These are phyloP conservation scores for Syrphus vitripennis DNA, from an alignment of 2,888 invertebrate species.

Conservation along the genomic window DNA sequence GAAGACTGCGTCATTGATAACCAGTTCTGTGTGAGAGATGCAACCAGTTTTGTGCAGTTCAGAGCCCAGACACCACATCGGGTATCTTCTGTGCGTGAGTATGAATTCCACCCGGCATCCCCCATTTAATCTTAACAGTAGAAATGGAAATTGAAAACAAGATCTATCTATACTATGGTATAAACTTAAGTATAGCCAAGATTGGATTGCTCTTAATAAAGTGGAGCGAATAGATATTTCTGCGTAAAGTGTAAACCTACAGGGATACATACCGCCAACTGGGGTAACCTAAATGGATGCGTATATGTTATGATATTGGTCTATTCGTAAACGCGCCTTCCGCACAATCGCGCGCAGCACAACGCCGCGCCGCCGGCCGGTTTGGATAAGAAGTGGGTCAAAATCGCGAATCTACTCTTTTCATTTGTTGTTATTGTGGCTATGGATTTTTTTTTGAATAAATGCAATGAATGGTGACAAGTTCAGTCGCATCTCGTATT, in stretches of 20 bases:
- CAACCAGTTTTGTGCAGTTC: slow-evolving; percentile 38
- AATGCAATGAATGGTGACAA: slow-evolving; percentile 29
- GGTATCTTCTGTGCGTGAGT: slow-evolving; percentile 32
- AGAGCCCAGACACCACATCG: slow-evolving; percentile 30
- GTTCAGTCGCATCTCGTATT: slow-evolving; percentile 29
- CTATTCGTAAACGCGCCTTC: neutral
- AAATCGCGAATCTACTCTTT: neutral
- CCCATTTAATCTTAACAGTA: slow-evolving; percentile 58
- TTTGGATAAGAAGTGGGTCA: slow-evolving; percentile 55
- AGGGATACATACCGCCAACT: slow-evolving; percentile 43
- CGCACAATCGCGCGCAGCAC: neutral
- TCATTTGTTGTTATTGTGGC: slow-evolving; percentile 31
- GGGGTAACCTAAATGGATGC: slow-evolving; percentile 46
- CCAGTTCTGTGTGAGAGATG: slow-evolving; percentile 1
- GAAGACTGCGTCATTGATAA: slow-evolving; percentile 23
- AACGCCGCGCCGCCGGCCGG: neutral
- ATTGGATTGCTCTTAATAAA: neutral
- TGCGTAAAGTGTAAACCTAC: slow-evolving; percentile 44
- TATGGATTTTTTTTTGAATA: slow-evolving; percentile 43
- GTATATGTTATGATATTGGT: slow-evolving; percentile 15
- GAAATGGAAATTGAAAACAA: slow-evolving; percentile 68
- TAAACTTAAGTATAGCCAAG: neutral
- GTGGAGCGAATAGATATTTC: slow-evolving; percentile 9
- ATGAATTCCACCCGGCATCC: slow-evolving; percentile 48
- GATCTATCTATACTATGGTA: slow-evolving; percentile 37